These are phyloP conservation scores for Acanthopagrus latus DNA, from an alignment of 2,797 vertebrate genomes.

Conservation along the genomic window DNA sequence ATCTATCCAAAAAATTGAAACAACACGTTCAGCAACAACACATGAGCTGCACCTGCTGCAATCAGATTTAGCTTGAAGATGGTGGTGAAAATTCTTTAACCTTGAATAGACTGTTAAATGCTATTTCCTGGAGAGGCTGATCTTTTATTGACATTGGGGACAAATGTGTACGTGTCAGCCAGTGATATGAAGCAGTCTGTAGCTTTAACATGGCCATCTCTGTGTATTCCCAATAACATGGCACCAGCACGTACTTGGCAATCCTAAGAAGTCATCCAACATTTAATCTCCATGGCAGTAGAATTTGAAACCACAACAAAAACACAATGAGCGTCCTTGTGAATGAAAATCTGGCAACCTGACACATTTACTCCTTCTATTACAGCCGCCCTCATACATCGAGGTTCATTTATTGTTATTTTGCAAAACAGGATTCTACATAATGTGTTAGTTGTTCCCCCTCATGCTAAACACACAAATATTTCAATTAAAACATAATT, in stretches of 20 bases:
- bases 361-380: slow-evolving; percentile 6
- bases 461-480: background rate
- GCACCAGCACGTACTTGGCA: background rate
- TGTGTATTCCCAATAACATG: slow-evolving; percentile 12
- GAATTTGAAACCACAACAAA: slow-evolving; percentile 40
- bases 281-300: slow-evolving; percentile 21
- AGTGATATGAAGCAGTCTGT: background rate
- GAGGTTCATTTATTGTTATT: background rate
- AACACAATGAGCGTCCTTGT: slow-evolving; percentile 30
- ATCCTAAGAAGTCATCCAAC: background rate
- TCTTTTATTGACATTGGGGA: background rate
- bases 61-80: background rate
- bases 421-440: background rate
- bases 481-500: background rate
- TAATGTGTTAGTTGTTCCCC: background rate
- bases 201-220: background rate
- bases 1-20: too few relatives aligned
- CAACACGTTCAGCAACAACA: too few relatives aligned
- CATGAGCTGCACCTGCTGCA: background rate
- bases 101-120: background rate
- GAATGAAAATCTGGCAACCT: slow-evolving; percentile 12
- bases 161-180: background rate
- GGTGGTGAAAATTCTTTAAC: background rate
- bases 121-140: background rate
- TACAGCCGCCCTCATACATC: background rate